These are phyloP conservation scores for Chydorus sphaericus DNA, from an alignment of 2,888 invertebrate species.

Conservation along the genomic window DNA sequence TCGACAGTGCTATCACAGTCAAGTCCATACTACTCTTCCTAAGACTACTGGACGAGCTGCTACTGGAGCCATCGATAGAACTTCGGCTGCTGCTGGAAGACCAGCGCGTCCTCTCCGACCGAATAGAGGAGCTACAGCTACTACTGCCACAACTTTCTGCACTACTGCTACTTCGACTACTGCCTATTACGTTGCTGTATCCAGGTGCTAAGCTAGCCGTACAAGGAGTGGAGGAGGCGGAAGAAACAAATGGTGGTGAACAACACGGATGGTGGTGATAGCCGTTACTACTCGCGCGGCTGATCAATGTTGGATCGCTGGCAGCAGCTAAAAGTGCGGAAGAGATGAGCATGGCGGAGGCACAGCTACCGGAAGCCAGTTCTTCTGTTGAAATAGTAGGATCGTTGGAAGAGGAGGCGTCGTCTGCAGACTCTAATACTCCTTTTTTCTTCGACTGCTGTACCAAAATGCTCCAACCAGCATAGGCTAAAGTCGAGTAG, in stretches of 20 bases:
- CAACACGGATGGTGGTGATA: background rate
- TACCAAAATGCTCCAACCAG: constrained; percentile 16
- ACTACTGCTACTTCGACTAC: background rate
- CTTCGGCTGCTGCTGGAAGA: background rate
- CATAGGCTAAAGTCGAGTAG: constrained; percentile 25
- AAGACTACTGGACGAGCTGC: background rate
- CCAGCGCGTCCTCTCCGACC: constrained; percentile 5
- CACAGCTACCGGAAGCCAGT: no score
- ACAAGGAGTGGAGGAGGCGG: no score
- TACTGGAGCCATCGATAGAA: background rate
- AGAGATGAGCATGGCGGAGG: constrained; percentile 1
- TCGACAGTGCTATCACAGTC: constrained; percentile 23
- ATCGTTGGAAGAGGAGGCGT: no score
- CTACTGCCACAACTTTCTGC: background rate
- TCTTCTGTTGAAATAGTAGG: no score
- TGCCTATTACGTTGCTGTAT: no score
- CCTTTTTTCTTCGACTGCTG: background rate
- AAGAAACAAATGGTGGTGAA: no score
- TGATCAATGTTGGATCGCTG: background rate
- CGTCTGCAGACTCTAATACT: background rate
- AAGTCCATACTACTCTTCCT: constrained; percentile 14
- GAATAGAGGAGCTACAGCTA: constrained; percentile 6
- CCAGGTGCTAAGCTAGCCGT: no score
- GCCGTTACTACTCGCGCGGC: background rate
- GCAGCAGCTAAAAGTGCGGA: background rate